Conservation (phyloP, 1,140 invertebrate genomes). For the Halyomorpha halys region DNA sequence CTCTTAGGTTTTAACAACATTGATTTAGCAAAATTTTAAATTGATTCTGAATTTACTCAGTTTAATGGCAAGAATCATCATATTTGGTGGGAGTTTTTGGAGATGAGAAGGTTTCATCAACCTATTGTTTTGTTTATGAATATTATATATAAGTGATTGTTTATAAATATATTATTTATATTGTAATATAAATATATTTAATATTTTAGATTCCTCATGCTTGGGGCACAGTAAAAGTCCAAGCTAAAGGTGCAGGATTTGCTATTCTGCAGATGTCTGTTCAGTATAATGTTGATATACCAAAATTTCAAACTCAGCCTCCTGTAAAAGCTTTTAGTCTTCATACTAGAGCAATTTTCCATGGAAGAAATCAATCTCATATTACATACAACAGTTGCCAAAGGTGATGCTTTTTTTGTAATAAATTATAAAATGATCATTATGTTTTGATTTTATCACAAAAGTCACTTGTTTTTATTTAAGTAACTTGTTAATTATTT, state of each 20-base stretch:
- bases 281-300: slow-evolving; percentile 87
- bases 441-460: neutral
- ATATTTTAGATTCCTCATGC: slow-evolving; percentile 67
- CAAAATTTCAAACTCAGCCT: slow-evolving; percentile 73
- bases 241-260: slow-evolving; percentile 80
- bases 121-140: too few species aligned
- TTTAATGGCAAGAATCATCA: too few species aligned
- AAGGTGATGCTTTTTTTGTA: slow-evolving; percentile 42
- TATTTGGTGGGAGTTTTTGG: too few species aligned
- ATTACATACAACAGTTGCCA: slow-evolving; percentile 73
- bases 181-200: too few species aligned
- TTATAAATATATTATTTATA: too few species aligned
- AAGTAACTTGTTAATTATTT: too few species aligned
- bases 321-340: slow-evolving; percentile 68
- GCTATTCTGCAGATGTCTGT: slow-evolving; percentile 87
- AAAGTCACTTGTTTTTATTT: slow-evolving; percentile 29
- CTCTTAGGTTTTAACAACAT: too few species aligned
- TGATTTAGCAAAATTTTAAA: too few species aligned
- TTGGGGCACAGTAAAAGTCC: slow-evolving; percentile 83
- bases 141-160: too few species aligned
- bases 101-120: too few species aligned
- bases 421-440: neutral
- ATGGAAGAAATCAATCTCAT: slow-evolving; percentile 87
- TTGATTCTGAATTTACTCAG: too few species aligned
- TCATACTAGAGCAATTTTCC: slow-evolving; percentile 56